phyloP scores from a whole-genome alignment of 2,113 vertebrate genomes.

The Ictalurus punctatus region DNA sequence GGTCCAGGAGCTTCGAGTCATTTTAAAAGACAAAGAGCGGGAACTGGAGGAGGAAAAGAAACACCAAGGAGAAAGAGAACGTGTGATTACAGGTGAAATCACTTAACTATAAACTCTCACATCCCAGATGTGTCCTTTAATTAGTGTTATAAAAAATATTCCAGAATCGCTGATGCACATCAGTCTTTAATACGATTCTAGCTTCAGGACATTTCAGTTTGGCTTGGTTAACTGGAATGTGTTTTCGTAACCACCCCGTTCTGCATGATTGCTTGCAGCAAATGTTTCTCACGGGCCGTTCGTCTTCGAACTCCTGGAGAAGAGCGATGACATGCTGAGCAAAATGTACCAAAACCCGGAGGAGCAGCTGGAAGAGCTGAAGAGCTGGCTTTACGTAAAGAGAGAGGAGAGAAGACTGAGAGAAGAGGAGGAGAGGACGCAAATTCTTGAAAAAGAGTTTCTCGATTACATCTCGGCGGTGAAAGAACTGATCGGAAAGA shows the following conservation, averaged over 20 bases:
- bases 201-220: not conserved
- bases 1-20: not conserved
- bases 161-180: not conserved
- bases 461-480: not conserved
- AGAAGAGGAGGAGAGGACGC: constrained; percentile 16
- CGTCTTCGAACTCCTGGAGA: not conserved
- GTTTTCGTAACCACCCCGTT: not conserved
- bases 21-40: not conserved
- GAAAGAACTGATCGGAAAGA: not conserved
- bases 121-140: not conserved
- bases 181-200: not conserved
- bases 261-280: not conserved
- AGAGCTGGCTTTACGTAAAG: constrained; percentile 13
- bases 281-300: not conserved
- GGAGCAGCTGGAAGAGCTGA: constrained; percentile 2
- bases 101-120: not conserved
- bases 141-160: not conserved
- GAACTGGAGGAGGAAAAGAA: constrained; percentile 10
- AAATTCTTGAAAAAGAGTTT: constrained; percentile 26
- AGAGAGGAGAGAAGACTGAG: constrained; percentile 14
- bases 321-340: not conserved
- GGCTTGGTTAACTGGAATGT: not conserved
- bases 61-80: not conserved
- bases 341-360: constrained; percentile 10
- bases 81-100: constrained; percentile 6